phyloP scores from a whole-genome alignment of 2,888 invertebrate genomes.

The Spodoptera exigua region DNA sequence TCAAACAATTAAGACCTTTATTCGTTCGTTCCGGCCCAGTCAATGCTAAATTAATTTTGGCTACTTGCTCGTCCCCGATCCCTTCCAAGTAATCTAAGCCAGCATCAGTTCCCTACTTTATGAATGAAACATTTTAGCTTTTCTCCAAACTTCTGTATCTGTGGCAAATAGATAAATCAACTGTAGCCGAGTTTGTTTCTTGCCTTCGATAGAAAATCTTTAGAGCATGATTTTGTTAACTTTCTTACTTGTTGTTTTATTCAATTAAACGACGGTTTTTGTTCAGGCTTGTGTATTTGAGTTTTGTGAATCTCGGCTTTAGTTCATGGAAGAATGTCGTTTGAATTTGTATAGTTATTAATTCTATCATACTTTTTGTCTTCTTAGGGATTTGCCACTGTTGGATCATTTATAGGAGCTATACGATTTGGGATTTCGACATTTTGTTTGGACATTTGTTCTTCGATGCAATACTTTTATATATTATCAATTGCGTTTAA shows the following conservation, averaged over 20 bases:
- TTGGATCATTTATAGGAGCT: slow-evolving; percentile 3
- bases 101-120: slow-evolving; percentile 57
- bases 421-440: not conserved
- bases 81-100: slow-evolving; percentile 55
- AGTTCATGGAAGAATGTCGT: slow-evolving; percentile 18
- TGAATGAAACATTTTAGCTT: slow-evolving; percentile 64
- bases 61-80: slow-evolving; percentile 47
- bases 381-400: not conserved
- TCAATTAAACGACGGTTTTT: slow-evolving; percentile 53
- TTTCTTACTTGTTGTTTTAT: slow-evolving; percentile 56
- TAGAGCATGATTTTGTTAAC: slow-evolving; percentile 56
- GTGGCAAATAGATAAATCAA: slow-evolving; percentile 63
- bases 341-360: slow-evolving; percentile 10
- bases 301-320: slow-evolving; percentile 37
- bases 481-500: slow-evolving; percentile 32
- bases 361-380: slow-evolving; percentile 12
- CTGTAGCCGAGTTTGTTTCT: slow-evolving; percentile 56
- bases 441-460: slow-evolving; percentile 8
- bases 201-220: slow-evolving; percentile 57
- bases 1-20: slow-evolving; percentile 47
- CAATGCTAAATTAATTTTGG: slow-evolving; percentile 57
- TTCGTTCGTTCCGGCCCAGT: slow-evolving; percentile 41
- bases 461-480: slow-evolving; percentile 48
- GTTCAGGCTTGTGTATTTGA: slow-evolving; percentile 50
- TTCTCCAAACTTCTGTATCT: slow-evolving; percentile 56